Base-by-base conservation (phyloP, 2,113 vertebrate species). In the Cynoglossus semilaevis region DNA sequence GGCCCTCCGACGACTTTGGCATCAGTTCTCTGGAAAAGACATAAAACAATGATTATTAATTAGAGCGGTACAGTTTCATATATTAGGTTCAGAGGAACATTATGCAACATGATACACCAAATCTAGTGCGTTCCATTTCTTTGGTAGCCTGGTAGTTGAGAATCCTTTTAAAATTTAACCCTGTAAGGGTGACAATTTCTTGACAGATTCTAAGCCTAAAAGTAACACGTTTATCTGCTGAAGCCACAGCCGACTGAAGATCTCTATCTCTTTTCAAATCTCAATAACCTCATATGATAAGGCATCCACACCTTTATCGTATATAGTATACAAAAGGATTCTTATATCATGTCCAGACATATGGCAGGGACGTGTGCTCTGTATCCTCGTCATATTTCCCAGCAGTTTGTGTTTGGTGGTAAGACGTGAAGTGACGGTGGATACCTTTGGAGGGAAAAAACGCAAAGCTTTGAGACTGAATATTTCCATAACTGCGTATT, bases 1-100 rank as follows among this genome's bases (percentile, higher is more conserved):
- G 96, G 6, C 94, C 93, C 1, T 95, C 93, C 62, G 92, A 88
- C 0, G 94, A 95, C 71, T 85, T 91, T 5, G 96, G 96, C 96
- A 98, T 98, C 82, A 96, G 84, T 10, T 94, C 92, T 63, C 94
- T 95, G 60, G 16, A 64, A 67, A 74, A 11, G 5, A 77, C 19
- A 83, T 15, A 69, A 51, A 82, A 77, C 5, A 38, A 6, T 9
- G 12, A 29, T 74, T 70, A 66, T 48, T 38, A 43, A 58, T 45
- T 71, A 29, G 22, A 29, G 13, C 6, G 9, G 51, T 40, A 17
- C 44, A 69, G 18, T 7, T 44, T 15, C 29, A 6, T 29, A 6
- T 29, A 29, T 29, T 29, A 29, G 13, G 18, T 19, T 38, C 8
- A 14, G n/a, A 36, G 13, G 37, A 51, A 6, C 36, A 22, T 15